These are phyloP conservation scores for Spialia ferax DNA, from an alignment of 2,888 invertebrate species.

Conservation along the genomic window DNA sequence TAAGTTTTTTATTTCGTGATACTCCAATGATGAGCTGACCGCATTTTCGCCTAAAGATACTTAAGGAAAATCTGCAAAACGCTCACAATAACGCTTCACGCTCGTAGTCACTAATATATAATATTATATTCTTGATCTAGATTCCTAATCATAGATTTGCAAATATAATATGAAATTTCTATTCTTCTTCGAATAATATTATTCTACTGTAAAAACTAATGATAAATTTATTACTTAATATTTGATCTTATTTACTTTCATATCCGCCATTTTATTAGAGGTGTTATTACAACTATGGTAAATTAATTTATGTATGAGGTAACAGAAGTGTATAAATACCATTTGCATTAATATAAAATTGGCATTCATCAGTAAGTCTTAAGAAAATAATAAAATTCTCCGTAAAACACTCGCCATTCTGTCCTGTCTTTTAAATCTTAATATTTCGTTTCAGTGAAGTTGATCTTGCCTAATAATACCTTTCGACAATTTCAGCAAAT, in stretches of 20 bases:
- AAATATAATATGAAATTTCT: too few relatives aligned
- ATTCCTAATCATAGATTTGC: too few relatives aligned
- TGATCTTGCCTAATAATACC: slow-evolving; percentile 32
- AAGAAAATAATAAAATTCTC: slow-evolving; percentile 39
- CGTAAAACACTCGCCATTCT: slow-evolving; percentile 25
- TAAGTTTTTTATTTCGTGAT: background rate
- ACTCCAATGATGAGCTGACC: background rate
- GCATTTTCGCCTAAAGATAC: slow-evolving; percentile 1
- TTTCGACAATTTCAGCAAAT: slow-evolving; percentile 16
- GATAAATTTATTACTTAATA: too few relatives aligned
- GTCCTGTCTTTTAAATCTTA: slow-evolving; percentile 31
- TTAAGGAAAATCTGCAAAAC: too few relatives aligned
- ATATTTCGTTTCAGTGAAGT: slow-evolving; percentile 28
- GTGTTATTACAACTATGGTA: too few relatives aligned
- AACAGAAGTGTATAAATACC: slow-evolving; percentile 9
- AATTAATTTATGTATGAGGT: too few relatives aligned
- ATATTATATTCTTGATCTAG: too few relatives aligned
- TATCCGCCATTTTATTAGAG: too few relatives aligned
- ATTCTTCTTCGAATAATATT: too few relatives aligned
- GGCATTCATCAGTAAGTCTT: slow-evolving; percentile 30
- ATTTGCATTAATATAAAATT: slow-evolving; percentile 32
- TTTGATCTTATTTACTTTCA: too few relatives aligned
- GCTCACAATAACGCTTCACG: background rate
- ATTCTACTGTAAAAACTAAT: too few relatives aligned
- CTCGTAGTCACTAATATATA: background rate